phyloP scores from a whole-genome alignment of 2,888 invertebrate genomes.

The Acleris cristana region DNA sequence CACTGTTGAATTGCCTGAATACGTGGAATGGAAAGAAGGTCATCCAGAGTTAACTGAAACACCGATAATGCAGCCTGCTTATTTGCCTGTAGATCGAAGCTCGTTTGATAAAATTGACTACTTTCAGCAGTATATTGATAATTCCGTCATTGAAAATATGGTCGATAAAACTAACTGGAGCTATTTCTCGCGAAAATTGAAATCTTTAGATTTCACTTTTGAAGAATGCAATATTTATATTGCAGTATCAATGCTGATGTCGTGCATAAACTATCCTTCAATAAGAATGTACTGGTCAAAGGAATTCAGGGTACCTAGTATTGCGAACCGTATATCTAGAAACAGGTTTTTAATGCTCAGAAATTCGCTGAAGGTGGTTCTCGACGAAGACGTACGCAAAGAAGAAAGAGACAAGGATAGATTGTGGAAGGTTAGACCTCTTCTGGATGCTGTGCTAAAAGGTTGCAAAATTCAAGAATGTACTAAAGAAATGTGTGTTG shows the following conservation, averaged over 20 bases:
- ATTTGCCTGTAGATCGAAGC: too few species aligned
- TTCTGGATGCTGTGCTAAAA: slow-evolving; percentile 27
- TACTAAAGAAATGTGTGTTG: slow-evolving; percentile 24
- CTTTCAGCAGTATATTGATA: slow-evolving; percentile 20
- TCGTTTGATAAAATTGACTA: slow-evolving; percentile 1
- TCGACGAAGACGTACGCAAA: slow-evolving; percentile 31
- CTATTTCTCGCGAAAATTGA: too few species aligned
- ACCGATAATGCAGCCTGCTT: too few species aligned
- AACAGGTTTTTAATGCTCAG: slow-evolving; percentile 1
- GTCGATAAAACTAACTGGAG: too few species aligned
- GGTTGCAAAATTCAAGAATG: slow-evolving; percentile 28
- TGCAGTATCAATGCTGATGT: slow-evolving; percentile 25
- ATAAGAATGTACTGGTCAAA: slow-evolving; percentile 23
- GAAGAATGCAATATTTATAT: slow-evolving; percentile 8
- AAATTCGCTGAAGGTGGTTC: slow-evolving; percentile 38
- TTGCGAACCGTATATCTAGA: too few species aligned
- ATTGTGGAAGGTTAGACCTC: slow-evolving; percentile 38
- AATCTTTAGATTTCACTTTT: too few species aligned
- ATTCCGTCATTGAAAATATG: slow-evolving; percentile 7
- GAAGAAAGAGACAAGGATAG: slow-evolving; percentile 34
- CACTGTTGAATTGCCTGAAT: too few species aligned
- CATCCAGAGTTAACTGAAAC: too few species aligned
- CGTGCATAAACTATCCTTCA: slow-evolving; percentile 9
- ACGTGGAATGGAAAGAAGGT: too few species aligned
- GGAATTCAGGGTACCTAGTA: too few species aligned